A percentile compares a stretch with the other conserved stretches of the same genome.
Conservation (phyloP, 2,888 invertebrate genomes). For the Cheilosia soror region DNA sequence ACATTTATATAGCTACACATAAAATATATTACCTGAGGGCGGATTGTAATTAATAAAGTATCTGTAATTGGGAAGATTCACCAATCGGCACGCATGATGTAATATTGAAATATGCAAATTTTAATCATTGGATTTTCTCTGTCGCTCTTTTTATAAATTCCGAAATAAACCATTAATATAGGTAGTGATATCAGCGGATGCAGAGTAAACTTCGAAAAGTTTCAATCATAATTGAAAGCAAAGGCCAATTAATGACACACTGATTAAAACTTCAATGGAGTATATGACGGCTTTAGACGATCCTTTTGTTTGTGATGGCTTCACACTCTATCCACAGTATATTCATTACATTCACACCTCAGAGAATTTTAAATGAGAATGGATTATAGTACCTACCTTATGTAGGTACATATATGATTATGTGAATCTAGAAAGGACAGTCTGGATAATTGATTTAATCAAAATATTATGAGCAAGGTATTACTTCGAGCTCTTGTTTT, state of each 20-base stretch:
- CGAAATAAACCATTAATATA: background rate
- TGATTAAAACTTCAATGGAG: constrained; percentile 20
- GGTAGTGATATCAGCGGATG: no score
- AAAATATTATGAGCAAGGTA: no score
- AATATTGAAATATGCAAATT: constrained; percentile 60
- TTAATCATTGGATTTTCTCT: constrained; percentile 27
- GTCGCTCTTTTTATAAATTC: background rate
- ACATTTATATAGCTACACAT: background rate
- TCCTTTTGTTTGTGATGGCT: background rate
- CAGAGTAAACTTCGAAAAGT: background rate
- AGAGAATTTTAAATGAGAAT: no score
- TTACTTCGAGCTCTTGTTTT: no score
- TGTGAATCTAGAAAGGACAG: no score
- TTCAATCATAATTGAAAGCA: constrained; percentile 36
- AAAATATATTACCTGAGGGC: background rate
- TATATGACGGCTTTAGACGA: background rate
- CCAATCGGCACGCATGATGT: constrained; percentile 23
- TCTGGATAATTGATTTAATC: no score
- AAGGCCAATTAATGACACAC: constrained; percentile 21
- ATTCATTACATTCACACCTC: no score
- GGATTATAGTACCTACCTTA: no score
- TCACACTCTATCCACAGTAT: no score
- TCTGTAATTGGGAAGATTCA: constrained; percentile 56
- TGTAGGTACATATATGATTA: no score
- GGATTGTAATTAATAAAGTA: constrained; percentile 57